Evolutionary conservation across 2,888 invertebrate genomes (phyloP), one percentile per base, ranked within the genome.

Genomic region (Pammene fasciana): DNA sequence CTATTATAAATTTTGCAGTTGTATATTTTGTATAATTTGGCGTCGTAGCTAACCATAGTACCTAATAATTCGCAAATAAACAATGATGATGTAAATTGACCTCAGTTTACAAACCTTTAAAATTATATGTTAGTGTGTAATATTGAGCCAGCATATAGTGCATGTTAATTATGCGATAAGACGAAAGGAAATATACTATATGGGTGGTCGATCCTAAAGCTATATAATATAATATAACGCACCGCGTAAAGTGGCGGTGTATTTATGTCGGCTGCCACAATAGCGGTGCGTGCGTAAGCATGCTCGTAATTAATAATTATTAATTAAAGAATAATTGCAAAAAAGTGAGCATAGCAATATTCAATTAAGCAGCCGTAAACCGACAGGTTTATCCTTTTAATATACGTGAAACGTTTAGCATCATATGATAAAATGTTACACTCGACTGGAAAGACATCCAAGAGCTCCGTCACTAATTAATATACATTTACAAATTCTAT

Each of bases 301-400:
- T 62, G 62, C 50, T 62, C 62, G 50, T 62, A 52, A 62, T 62
- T 62, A 41, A 62, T 52, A 62, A 62, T 62, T 62, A 62, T 62
- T 62, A 18, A 62, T 62, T 62, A 62, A 41, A n/a, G 62, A 41
- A 62, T 62, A 13, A 62, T 41, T 50, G 62, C 62, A 26, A 50
- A 62, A 62, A 62, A 50, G 52, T 52, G 38, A 16, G 26, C 48
- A 18, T 60, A 48, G 46, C 10, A 61, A 50, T 38, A 41, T 62
- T 62, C 46, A 62, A 62, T 62, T 52, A 18, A 62, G 41, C 38
- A 26, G 62, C n/a, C 18, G 62, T 62, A 62, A 62, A 62, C n/a
- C 38, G n/a, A 18, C 13, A 38, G 11, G 14, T 61, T 61, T 61
- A 61, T 61, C 38, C 36, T 61, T 50, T 50, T 61, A 6, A 38